A percentile compares a stretch with the other conserved stretches of the same genome.
Conservation (phyloP, 2,797 vertebrate species). For the Leptodactylus fallax region DNA sequence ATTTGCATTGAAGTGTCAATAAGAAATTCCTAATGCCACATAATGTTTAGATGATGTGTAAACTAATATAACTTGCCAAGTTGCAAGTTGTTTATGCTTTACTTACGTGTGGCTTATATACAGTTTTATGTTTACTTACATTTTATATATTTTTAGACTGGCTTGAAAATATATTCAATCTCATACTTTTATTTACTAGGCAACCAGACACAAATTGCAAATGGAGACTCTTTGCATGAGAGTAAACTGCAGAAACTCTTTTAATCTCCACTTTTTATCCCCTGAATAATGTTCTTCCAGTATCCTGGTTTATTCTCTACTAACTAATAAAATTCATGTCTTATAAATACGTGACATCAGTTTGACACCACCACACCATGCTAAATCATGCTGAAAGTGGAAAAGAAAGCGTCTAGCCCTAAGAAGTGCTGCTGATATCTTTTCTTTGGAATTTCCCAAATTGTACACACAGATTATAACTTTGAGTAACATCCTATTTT, state of each 20-base stretch:
- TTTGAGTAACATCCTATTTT: conserved; percentile 49
- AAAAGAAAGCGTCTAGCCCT: conserved; percentile 16
- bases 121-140: background rate
- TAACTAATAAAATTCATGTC: conserved; percentile 32
- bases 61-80: background rate
- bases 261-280: background rate
- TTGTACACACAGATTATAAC: conserved; percentile 45
- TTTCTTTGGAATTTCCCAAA: conserved; percentile 20
- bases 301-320: background rate
- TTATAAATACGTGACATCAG: conserved; percentile 25
- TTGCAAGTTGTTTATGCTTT: background rate
- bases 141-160: background rate
- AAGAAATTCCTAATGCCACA: background rate
- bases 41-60: background rate
- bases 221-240: background rate
- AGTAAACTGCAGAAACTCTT: background rate
- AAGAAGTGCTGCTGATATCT: conserved; percentile 33
- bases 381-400: conserved; percentile 26
- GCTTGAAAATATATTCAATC: background rate
- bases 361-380: conserved; percentile 6
- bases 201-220: background rate
- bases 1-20: background rate
- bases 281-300: too few species aligned
- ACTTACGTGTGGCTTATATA: too few species aligned
- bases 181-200: background rate